A percentile compares a stretch with the other conserved stretches of the same genome.
phyloP scores from a whole-genome alignment of 2,888 invertebrate species.

The Phaedon cochleariae region DNA sequence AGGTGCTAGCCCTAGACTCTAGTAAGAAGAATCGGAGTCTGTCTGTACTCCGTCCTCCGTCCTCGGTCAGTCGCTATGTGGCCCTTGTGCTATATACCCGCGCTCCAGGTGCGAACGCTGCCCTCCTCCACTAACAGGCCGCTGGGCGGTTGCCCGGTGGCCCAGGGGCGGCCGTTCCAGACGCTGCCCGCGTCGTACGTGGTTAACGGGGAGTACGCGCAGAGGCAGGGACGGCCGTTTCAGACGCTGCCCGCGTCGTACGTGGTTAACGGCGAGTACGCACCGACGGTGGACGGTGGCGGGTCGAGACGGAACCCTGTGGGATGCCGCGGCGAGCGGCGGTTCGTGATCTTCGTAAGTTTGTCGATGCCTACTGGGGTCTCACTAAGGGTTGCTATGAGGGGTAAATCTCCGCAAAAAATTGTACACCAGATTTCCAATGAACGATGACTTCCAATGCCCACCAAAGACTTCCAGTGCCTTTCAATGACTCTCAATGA shows the following conservation, averaged over 20 bases:
- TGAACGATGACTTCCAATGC: too few species aligned
- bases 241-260: conserved; percentile 57
- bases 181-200: conserved; percentile 57
- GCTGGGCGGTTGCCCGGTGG: conserved; percentile 36
- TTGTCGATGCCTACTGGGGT: too few species aligned
- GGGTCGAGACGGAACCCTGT: conserved; percentile 3
- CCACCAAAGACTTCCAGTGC: too few species aligned
- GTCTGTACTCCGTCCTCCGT: too few species aligned
- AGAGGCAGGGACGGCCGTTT: conserved; percentile 25
- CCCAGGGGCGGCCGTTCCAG: conserved; percentile 35
- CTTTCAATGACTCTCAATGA: too few species aligned
- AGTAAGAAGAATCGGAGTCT: neutral
- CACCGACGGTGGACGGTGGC: conserved; percentile 31
- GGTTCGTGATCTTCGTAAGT: conserved; percentile 38
- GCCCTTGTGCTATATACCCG: conserved; percentile 60
- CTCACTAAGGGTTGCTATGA: too few species aligned
- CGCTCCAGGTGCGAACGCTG: conserved; percentile 55
- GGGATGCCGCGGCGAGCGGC: conserved; percentile 14
- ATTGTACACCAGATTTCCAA: too few species aligned
- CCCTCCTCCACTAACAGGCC: conserved; percentile 48
- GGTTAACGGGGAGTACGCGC: conserved; percentile 31
- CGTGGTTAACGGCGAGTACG: conserved; percentile 36
- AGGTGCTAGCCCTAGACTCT: too few species aligned
- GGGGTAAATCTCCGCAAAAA: too few species aligned
- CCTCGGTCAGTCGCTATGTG: conserved; percentile 54